These are phyloP conservation scores for Parelbella ahira DNA, from an alignment of 2,888 invertebrate genomes.

Conservation along the genomic window DNA sequence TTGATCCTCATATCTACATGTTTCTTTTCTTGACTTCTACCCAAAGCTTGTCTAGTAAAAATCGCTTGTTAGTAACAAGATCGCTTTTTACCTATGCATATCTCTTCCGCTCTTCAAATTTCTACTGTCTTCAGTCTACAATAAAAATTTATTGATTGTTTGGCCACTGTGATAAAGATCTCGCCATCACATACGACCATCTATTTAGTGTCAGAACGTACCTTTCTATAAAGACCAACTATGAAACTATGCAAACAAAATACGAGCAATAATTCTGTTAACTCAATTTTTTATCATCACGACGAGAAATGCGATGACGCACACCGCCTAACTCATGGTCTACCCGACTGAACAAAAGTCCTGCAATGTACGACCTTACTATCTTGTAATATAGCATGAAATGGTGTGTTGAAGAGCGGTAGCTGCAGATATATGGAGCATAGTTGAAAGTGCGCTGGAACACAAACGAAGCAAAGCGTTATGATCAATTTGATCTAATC, in stretches of 20 bases:
- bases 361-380: not conserved
- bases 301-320: constrained; percentile 31
- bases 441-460: constrained; percentile 29
- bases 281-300: constrained; percentile 24
- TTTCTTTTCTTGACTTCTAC: no score
- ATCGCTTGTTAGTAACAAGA: no score
- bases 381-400: constrained; percentile 1
- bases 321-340: constrained; percentile 13
- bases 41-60: no score
- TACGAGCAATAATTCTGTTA: constrained; percentile 22
- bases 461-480: constrained; percentile 39
- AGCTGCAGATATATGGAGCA: not conserved
- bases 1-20: no score
- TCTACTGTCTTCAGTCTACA: no score
- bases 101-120: no score
- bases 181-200: no score
- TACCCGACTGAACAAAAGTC: not conserved
- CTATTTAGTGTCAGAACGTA: no score
- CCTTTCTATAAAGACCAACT: not conserved
- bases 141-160: no score
- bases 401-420: not conserved
- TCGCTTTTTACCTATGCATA: no score
- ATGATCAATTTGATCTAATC: constrained; percentile 59
- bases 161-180: no score
- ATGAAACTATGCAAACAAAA: constrained; percentile 12